Evolutionary conservation across 2,888 invertebrate genomes (phyloP), one percentile per base, ranked within the genome.

Genomic region (Teleiodes luculella): DNA sequence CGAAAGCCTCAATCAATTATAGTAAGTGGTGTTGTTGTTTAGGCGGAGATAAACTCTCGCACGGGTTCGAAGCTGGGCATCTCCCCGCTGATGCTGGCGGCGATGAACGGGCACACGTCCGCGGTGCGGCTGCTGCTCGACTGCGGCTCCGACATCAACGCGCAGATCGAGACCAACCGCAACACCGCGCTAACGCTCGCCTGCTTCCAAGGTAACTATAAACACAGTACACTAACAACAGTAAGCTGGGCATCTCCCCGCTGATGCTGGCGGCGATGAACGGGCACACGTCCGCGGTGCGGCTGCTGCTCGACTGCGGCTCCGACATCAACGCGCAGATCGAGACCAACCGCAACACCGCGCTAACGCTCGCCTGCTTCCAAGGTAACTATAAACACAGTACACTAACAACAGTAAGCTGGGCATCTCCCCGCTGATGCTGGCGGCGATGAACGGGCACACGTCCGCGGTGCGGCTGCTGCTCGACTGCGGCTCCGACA

Each of bases 241-340:
- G n/a, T n/a, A n/a, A n/a, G n/a, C n/a, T n/a, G n/a, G n/a, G n/a
- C n/a, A n/a, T 99, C 72, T 98, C 98, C 1, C 99, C 99, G 3
- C 91, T 99, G 53, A 99, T 99, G 99, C 85, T 99, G 74, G 98
- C 99, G 14, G 98, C 99, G 20, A 99, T 99, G 99, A 99, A 99
- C 91, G 99, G 99, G 0, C 86, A 91, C 90, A 78, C 86, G 74
- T 96, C 97, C 57, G 98, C 98, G 41, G 99, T 99, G 43, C 95
- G 97, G 72, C 88, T 99, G 59, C 91, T 99, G 55, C 91, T 99
- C 56, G 99, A 99, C 83, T 97, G 97, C 94, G 99, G 99, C 63
- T 98, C 98, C 71, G 99, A 99, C 82, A 99, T 99, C 70, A 99
- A 99, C 91, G 99, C 99, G 63, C 98, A 98, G 91, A 99, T 99